These are phyloP conservation scores for Ectropis grisescens DNA, from an alignment of 1,140 invertebrate genomes.

Conservation along the genomic window DNA sequence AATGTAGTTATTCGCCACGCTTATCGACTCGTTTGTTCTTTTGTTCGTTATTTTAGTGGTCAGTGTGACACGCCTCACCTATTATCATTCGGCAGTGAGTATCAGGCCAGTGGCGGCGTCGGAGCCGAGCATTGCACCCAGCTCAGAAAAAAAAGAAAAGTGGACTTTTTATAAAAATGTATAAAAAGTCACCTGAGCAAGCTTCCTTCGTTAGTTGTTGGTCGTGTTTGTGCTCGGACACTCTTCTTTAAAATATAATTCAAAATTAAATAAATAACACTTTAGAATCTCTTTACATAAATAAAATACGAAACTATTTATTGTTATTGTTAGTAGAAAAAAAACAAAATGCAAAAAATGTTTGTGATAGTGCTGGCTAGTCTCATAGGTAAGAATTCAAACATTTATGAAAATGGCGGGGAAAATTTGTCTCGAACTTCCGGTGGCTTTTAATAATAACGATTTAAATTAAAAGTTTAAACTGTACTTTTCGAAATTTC, in stretches of 20 bases:
- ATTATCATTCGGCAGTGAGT: slow-evolving; percentile 5
- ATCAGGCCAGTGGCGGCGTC: not conserved
- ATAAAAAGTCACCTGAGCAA: slow-evolving; percentile 14
- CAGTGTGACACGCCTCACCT: slow-evolving; percentile 4
- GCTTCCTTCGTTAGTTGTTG: slow-evolving; percentile 5
- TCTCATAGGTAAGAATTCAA: slow-evolving; percentile 11
- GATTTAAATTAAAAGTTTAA: not conserved
- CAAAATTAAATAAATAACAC: slow-evolving; percentile 3
- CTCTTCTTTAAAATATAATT: slow-evolving; percentile 4
- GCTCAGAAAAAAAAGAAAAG: not conserved
- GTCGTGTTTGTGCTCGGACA: slow-evolving; percentile 8
- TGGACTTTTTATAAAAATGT: slow-evolving; percentile 9
- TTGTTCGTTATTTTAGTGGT: too few species aligned
- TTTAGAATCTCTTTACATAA: slow-evolving; percentile 1
- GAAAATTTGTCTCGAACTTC: too few species aligned
- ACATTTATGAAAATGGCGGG: too few species aligned
- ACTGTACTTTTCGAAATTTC: not conserved
- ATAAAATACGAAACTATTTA: slow-evolving; percentile 1
- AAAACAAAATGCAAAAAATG: slow-evolving; percentile 10
- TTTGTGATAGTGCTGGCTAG: slow-evolving; percentile 8
- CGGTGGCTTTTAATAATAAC: not conserved
- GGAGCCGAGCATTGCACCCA: not conserved
- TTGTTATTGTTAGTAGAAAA: too few species aligned
- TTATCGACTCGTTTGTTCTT: too few species aligned
- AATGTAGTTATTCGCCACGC: too few species aligned